Base-by-base conservation (phyloP, 2,888 invertebrate species). In the Acanthoscelides obtectus region DNA sequence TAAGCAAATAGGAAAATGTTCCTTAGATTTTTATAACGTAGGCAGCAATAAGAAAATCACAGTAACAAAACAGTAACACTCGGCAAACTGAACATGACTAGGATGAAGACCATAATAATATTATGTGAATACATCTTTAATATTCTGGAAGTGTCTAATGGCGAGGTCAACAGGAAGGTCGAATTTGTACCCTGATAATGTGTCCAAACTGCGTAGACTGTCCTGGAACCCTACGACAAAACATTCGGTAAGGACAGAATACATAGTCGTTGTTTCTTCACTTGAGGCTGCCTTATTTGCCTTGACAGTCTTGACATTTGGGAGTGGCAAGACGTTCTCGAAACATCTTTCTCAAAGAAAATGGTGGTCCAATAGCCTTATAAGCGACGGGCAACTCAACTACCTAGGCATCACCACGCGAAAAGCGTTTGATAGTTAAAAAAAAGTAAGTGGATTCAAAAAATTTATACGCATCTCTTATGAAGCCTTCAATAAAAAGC, bases 101-200 rank as follows among this genome's bases (percentile, higher is more conserved):
- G 45, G 45, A 17, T 66, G 20, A 6, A 66, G 2, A 22, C 66
- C 20, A 8, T 66, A 20, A 1, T n/a, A 17, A 20, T 71, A 78
- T 84, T 90, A 95, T 88, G 90, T 90, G 86, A 97, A 97, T 77
- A 96, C 97, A 87, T 98, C 98, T 88, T 95, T 97, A 85, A 99
- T 98, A 87, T 98, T 98, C 84, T 96, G 95, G 84, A 99, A 97
- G 82, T 98, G 98, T 82, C 97, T 91, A 66, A 99, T 93, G 65
- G 99, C 99, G 80, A 99, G 88, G 86, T 99, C 98, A 20, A 98
- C 95, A 0, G 99, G 98, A 81, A 99, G 88, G 83, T 96, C 94
- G 86, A 98, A 99, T 83, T 95, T 93, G 81, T 93, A 91, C 71
- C 90, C 90, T 70, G 93, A 93, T 70, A 99, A 87, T 71, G 91